Percentiles rank a stretch among this genome's conserved stretches.
Evolutionary conservation across 2,797 vertebrate species (phyloP).

Genomic region (Allobates femoralis): DNA sequence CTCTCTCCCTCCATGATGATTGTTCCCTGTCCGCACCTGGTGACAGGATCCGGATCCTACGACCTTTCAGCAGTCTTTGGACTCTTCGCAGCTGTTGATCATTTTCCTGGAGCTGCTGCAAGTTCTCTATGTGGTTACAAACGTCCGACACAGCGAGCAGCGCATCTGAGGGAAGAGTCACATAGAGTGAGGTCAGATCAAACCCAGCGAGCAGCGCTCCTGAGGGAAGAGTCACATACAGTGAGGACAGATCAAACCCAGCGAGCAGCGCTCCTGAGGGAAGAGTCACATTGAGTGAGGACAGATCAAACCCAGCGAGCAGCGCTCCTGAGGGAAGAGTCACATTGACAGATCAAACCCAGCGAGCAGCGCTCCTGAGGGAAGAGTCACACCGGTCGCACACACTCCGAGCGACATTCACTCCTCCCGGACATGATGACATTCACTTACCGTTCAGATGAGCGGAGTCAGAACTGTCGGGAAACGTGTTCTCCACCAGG

Average conservation of each 20-base stretch:
- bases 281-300: too few relatives aligned
- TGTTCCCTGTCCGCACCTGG: conserved; percentile 68
- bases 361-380: conserved; percentile 71
- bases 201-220: too few relatives aligned
- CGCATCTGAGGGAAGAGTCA: conserved; percentile 68
- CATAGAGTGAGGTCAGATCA: too few relatives aligned
- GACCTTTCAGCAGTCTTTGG: conserved; percentile 78
- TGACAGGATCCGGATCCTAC: conserved; percentile 66
- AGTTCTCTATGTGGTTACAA: conserved; percentile 66
- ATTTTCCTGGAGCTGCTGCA: conserved; percentile 71
- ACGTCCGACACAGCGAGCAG: conserved; percentile 70
- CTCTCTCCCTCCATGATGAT: too few relatives aligned
- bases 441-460: conserved; percentile 17
- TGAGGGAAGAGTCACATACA: too few relatives aligned
- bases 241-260: too few relatives aligned
- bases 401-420: not conserved
- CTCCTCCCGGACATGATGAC: not conserved
- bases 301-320: too few relatives aligned
- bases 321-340: too few relatives aligned
- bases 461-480: not conserved
- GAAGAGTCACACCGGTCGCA: conserved; percentile 42
- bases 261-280: too few relatives aligned
- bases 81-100: conserved; percentile 72
- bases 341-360: conserved; percentile 68
- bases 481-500: conserved; percentile 37